Percentiles rank a stretch among this genome's conserved stretches.
Conservation (phyloP, 1,140 invertebrate species). For the Bombus turneri region DNA sequence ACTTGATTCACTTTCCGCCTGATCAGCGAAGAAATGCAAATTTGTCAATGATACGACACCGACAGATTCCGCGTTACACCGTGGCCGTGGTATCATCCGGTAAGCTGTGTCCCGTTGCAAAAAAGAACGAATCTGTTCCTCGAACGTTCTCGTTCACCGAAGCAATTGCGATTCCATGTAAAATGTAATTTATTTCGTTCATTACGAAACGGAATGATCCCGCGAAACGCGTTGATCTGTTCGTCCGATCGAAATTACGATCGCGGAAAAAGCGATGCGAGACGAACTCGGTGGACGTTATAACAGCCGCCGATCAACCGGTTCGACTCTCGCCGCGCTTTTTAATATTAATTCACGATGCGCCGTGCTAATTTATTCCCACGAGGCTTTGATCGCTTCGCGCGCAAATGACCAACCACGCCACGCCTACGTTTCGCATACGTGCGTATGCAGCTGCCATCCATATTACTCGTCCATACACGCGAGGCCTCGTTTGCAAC, state of each 20-base stretch:
- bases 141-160: too few relatives aligned
- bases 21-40: slow-evolving; percentile 36
- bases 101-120: too few relatives aligned
- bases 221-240: not conserved
- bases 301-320: not conserved
- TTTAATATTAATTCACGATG: slow-evolving; percentile 15
- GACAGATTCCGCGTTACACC: not conserved
- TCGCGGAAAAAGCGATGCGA: not conserved
- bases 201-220: slow-evolving; percentile 13
- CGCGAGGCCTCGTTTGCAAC: slow-evolving; percentile 7
- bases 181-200: slow-evolving; percentile 18
- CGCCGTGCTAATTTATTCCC: slow-evolving; percentile 41
- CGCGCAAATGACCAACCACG: not conserved
- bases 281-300: not conserved
- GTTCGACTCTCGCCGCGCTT: slow-evolving; percentile 1
- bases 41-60: slow-evolving; percentile 32
- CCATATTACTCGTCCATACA: not conserved
- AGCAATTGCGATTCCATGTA: too few relatives aligned
- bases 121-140: not conserved
- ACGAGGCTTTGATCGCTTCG: slow-evolving; percentile 37
- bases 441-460: slow-evolving; percentile 36
- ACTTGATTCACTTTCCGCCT: slow-evolving; percentile 36
- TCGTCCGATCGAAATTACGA: not conserved
- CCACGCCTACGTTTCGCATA: slow-evolving; percentile 27
- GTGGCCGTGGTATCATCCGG: too few relatives aligned